phyloP scores from a whole-genome alignment of 2,888 invertebrate genomes.

The Amiota minor region DNA sequence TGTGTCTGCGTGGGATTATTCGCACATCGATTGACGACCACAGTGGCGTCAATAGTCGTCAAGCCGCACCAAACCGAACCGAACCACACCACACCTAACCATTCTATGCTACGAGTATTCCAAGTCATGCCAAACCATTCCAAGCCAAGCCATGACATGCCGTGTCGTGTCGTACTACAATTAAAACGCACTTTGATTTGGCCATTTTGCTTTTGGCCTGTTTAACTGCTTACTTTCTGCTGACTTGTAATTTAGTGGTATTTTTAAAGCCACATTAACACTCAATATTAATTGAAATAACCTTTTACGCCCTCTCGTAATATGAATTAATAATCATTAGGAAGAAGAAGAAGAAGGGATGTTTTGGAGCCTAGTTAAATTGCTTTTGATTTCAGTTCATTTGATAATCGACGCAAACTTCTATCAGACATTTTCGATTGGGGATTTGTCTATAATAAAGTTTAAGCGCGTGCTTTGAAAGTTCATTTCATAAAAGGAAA shows the following conservation, averaged over 20 bases:
- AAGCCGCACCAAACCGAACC: too few relatives aligned
- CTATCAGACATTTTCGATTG: too few relatives aligned
- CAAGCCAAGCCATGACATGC: background rate
- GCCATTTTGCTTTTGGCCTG: background rate
- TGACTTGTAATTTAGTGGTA: slow-evolving; percentile 49
- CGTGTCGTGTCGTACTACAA: background rate
- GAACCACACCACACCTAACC: too few relatives aligned
- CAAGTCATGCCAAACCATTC: background rate
- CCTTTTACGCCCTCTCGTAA: background rate
- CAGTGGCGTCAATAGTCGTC: slow-evolving; percentile 7
- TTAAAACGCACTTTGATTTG: background rate
- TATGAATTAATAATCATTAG: too few relatives aligned
- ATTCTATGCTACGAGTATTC: background rate
- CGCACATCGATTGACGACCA: slow-evolving; percentile 3
- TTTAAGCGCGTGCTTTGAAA: too few relatives aligned
- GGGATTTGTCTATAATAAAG: too few relatives aligned
- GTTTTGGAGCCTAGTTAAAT: too few relatives aligned
- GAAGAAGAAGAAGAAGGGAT: too few relatives aligned
- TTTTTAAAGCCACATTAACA: slow-evolving; percentile 52
- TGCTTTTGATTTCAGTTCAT: too few relatives aligned
- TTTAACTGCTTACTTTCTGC: slow-evolving; percentile 40
- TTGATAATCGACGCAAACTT: too few relatives aligned
- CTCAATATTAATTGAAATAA: slow-evolving; percentile 42
- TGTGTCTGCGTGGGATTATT: slow-evolving; percentile 12
- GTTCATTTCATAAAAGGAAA: too few relatives aligned